These are phyloP conservation scores for Drosophila affinis DNA, from an alignment of 2,888 invertebrate species.

Conservation along the genomic window DNA sequence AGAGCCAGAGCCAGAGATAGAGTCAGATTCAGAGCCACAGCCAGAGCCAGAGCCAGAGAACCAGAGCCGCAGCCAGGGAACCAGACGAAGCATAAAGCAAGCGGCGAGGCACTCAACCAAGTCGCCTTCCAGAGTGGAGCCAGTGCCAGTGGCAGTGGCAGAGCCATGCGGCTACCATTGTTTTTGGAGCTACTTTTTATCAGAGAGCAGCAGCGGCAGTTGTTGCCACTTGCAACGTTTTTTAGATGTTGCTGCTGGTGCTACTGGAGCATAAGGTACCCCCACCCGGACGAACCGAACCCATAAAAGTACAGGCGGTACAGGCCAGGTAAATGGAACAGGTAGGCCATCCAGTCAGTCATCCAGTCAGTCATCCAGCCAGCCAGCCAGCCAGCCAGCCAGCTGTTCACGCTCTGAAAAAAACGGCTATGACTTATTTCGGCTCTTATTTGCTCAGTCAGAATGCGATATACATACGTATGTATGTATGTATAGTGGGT, in stretches of 20 bases:
- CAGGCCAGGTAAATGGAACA: conserved; percentile 72
- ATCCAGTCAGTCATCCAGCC: conserved; percentile 20
- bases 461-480: conserved; percentile 41
- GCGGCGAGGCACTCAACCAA: conserved; percentile 76
- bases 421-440: conserved; percentile 61
- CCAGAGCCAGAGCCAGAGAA: conserved; percentile 34
- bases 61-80: conserved; percentile 42
- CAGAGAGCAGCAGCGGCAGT: conserved; percentile 23
- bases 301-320: conserved; percentile 75
- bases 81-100: conserved; percentile 76
- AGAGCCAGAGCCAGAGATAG: conserved; percentile 31
- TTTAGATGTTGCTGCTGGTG: conserved; percentile 23
- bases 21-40: conserved; percentile 27
- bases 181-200: conserved; percentile 54
- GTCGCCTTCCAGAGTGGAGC: conserved; percentile 55
- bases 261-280: conserved; percentile 72
- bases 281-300: conserved; percentile 52
- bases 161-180: conserved; percentile 31
- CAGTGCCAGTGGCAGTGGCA: conserved; percentile 18
- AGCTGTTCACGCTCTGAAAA: conserved; percentile 78
- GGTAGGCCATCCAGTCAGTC: conserved; percentile 49
- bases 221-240: conserved; percentile 67
- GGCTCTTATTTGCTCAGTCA: conserved; percentile 27
- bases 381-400: conserved; percentile 37
- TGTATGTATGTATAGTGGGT: no score